phyloP scores from a whole-genome alignment of 2,888 invertebrate genomes.

The Yponomeuta sedellus region DNA sequence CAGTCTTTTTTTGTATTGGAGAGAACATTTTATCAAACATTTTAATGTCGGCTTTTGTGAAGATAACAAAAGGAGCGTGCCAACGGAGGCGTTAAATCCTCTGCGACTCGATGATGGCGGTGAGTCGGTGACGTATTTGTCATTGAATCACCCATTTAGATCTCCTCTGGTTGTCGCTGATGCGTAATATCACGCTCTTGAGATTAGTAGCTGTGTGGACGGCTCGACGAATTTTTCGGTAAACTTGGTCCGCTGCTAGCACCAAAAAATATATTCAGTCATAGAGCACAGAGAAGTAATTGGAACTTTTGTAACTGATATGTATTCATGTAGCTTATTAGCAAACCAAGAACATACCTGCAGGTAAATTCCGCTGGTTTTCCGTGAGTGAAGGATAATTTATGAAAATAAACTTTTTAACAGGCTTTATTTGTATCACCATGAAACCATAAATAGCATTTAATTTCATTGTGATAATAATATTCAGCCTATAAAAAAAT shows the following conservation, averaged over 20 bases:
- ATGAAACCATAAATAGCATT: too few species aligned
- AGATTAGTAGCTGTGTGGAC: conserved; percentile 16
- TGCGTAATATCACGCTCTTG: conserved; percentile 30
- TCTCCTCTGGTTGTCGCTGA: conserved; percentile 34
- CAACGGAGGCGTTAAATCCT: conserved; percentile 77
- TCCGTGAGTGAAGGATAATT: too few species aligned
- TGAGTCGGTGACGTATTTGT: conserved; percentile 56
- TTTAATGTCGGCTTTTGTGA: conserved; percentile 73
- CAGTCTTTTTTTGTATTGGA: conserved; percentile 63
- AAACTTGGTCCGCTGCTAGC: not conserved
- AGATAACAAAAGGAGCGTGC: conserved; percentile 73
- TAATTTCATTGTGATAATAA: not conserved
- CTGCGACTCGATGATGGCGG: conserved; percentile 65
- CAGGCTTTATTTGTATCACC: too few species aligned
- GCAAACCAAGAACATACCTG: too few species aligned
- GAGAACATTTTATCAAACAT: conserved; percentile 72
- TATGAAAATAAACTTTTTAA: too few species aligned
- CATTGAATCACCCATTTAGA: conserved; percentile 43
- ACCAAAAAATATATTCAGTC: too few species aligned
- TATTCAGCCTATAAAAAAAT: not conserved
- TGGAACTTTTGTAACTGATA: too few species aligned
- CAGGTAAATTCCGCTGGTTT: too few species aligned
- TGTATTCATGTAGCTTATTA: too few species aligned
- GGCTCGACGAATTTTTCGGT: not conserved
- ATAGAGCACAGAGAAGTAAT: too few species aligned